Percentiles rank a stretch among this genome's conserved stretches.
Conservation (phyloP, 2,113 vertebrate genomes). For the Parus major region DNA sequence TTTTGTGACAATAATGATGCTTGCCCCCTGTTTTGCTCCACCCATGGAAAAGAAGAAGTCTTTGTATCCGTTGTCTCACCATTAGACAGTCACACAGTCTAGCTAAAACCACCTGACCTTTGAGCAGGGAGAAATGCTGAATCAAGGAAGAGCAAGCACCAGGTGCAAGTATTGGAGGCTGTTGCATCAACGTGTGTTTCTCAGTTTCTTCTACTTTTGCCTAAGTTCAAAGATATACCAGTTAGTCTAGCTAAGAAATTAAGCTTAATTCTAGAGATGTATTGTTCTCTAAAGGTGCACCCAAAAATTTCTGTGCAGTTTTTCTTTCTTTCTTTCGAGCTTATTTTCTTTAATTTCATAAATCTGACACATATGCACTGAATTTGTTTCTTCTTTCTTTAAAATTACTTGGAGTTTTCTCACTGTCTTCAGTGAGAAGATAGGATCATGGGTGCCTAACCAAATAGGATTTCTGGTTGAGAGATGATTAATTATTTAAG, state of each 20-base stretch:
- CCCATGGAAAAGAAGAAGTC: not conserved
- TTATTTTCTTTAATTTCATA: not conserved
- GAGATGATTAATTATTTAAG: constrained; percentile 69
- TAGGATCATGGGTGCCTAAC: not conserved
- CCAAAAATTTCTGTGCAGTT: not conserved
- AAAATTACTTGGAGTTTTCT: not conserved
- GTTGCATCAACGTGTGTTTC: not conserved
- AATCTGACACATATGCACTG: not conserved
- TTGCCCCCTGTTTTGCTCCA: not conserved
- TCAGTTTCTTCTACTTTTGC: not conserved
- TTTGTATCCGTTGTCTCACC: not conserved
- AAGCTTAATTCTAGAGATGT: not conserved
- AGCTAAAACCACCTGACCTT: not conserved
- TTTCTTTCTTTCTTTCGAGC: not conserved
- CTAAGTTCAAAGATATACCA: not conserved
- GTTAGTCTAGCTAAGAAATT: not conserved
- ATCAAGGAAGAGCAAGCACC: not conserved
- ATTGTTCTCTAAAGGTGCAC: not conserved
- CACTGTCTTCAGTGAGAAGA: not conserved
- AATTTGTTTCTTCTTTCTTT: not conserved
- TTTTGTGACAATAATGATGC: not conserved
- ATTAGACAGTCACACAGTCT: not conserved
- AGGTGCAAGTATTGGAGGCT: not conserved
- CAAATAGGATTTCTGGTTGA: constrained; percentile 60
- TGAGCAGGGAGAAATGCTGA: not conserved